Evolutionary conservation across 2,113 vertebrate genomes (phyloP).

Genomic region (Bubo blakistoni): DNA sequence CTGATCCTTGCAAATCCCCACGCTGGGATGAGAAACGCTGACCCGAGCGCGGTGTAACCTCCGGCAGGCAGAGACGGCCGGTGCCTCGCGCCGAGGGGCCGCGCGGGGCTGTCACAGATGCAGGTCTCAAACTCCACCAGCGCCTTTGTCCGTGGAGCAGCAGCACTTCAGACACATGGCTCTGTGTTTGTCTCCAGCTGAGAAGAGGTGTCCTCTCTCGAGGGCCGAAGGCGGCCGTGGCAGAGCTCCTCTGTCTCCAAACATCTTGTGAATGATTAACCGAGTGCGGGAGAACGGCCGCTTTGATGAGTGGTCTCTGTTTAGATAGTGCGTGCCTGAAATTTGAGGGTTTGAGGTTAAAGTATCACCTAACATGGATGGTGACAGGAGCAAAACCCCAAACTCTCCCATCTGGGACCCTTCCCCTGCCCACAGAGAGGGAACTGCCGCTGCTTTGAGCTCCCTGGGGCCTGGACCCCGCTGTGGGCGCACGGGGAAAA

Average conservation of each 20-base stretch:
- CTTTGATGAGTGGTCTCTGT: neutral
- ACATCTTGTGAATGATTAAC: neutral
- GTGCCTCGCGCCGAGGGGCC: neutral
- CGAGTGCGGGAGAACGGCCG: accelerated
- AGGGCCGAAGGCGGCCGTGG: accelerated
- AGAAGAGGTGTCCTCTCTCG: neutral
- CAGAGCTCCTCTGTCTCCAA: neutral
- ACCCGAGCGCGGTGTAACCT: neutral
- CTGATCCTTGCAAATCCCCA: neutral
- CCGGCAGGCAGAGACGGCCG: accelerated
- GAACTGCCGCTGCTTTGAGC: accelerated
- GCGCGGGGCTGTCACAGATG: accelerated
- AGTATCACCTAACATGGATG: accelerated
- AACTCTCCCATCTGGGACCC: neutral
- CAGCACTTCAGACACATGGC: accelerated
- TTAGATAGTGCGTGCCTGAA: accelerated
- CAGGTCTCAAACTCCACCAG: neutral
- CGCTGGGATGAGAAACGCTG: neutral
- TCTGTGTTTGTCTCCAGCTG: neutral
- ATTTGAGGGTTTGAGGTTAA: neutral
- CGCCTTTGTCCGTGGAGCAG: neutral
- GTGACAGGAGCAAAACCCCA: neutral
- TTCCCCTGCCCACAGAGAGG: neutral
- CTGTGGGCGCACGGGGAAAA: too few relatives aligned
- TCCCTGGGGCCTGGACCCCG: neutral